Evolutionary conservation across 2,888 invertebrate genomes (phyloP).

Genomic region (Agrotis clavis): DNA sequence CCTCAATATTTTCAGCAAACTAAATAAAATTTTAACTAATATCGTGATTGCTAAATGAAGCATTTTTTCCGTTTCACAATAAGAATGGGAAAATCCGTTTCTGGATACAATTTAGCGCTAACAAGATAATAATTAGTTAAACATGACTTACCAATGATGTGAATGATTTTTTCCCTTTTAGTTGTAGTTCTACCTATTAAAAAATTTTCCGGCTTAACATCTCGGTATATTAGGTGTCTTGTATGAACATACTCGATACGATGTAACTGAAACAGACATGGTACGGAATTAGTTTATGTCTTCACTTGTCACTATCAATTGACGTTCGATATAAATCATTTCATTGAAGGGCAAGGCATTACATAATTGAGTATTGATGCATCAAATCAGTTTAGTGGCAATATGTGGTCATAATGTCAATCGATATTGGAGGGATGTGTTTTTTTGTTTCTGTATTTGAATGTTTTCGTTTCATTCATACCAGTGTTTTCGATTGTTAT

Average conservation of each 20-base stretch:
- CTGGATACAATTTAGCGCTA: not conserved
- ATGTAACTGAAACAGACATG: constrained; percentile 94
- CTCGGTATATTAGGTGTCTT: constrained; percentile 99
- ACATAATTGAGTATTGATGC: constrained; percentile 49
- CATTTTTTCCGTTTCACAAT: not conserved
- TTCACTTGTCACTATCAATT: constrained; percentile 51
- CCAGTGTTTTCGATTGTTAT: not conserved
- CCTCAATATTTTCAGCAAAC: too few relatives aligned
- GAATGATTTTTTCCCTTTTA: constrained; percentile 99
- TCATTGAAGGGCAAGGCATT: constrained; percentile 49
- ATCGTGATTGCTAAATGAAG: too few relatives aligned
- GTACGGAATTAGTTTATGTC: constrained; percentile 45
- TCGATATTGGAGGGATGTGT: constrained; percentile 4
- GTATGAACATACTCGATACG: constrained; percentile 99
- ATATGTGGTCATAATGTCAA: constrained; percentile 44
- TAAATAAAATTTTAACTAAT: not conserved
- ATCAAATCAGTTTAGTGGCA: constrained; percentile 40
- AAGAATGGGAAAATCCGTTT: constrained; percentile 4
- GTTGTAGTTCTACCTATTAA: constrained; percentile 99
- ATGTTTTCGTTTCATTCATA: constrained; percentile 9
- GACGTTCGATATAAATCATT: constrained; percentile 43
- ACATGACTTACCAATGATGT: constrained; percentile 96
- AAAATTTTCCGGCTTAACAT: constrained; percentile 99
- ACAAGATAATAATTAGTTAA: constrained; percentile 24
- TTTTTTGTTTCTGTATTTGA: not conserved